phyloP scores from a whole-genome alignment of 2,888 invertebrate genomes.

The Pterostichus niger region DNA sequence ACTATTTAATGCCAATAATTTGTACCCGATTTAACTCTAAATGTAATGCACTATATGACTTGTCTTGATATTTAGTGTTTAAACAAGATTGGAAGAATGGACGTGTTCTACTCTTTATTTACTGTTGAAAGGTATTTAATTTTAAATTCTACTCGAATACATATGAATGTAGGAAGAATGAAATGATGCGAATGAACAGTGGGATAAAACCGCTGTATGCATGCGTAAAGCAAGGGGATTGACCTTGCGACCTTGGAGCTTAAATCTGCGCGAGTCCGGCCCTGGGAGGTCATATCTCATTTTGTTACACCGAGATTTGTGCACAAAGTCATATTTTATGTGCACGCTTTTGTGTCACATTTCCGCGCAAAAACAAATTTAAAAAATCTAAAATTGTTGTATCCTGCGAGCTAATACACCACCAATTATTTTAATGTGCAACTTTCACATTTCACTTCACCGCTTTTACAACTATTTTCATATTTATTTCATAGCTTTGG shows the following conservation, averaged over 20 bases:
- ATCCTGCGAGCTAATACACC: neutral
- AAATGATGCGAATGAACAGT: too few species aligned
- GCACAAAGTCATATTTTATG: conserved; percentile 51
- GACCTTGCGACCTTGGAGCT: conserved; percentile 18
- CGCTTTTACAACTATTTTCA: too few species aligned
- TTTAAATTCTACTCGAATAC: neutral
- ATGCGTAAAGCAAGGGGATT: neutral
- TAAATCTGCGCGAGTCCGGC: neutral
- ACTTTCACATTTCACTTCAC: too few species aligned
- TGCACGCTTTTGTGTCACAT: conserved; percentile 35
- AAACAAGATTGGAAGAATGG: neutral
- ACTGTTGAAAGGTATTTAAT: neutral
- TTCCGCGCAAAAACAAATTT: conserved; percentile 48
- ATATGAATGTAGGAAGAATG: neutral
- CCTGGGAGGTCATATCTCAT: conserved; percentile 31
- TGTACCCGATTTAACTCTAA: too few species aligned
- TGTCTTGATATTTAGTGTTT: neutral
- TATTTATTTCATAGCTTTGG: too few species aligned
- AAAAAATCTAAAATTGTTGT: conserved; percentile 26
- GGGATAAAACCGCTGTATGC: neutral
- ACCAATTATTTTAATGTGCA: too few species aligned
- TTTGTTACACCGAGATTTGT: conserved; percentile 61
- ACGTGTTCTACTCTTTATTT: neutral
- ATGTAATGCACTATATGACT: too few species aligned
- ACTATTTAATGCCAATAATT: too few species aligned